These are phyloP conservation scores for Rhopalosiphum padi DNA, from an alignment of 1,140 invertebrate genomes.

Conservation along the genomic window DNA sequence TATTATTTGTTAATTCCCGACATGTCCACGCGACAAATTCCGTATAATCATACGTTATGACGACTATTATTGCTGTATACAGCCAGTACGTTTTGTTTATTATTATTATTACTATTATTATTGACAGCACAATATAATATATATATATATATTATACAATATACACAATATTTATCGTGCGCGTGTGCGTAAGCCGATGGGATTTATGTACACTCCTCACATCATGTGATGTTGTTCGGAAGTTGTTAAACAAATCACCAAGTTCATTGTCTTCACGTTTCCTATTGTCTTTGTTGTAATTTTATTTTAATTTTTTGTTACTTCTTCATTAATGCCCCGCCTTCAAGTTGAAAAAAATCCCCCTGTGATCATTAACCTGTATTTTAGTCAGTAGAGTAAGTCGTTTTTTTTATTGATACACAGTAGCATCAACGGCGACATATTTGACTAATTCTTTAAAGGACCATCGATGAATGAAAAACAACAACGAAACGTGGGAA, in stretches of 20 bases:
- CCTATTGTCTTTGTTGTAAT: constrained; percentile 45
- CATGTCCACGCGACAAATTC: constrained; percentile 50
- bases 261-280: constrained; percentile 56
- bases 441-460: not conserved
- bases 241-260: constrained; percentile 56
- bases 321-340: not conserved
- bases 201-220: constrained; percentile 54
- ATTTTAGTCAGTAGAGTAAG: not conserved
- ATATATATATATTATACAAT: not conserved
- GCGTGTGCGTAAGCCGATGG: not conserved
- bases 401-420: not conserved
- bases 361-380: constrained; percentile 40
- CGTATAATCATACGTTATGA: constrained; percentile 45
- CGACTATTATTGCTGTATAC: constrained; percentile 25
- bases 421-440: not conserved
- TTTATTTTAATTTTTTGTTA: constrained; percentile 14
- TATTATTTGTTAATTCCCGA: constrained; percentile 46
- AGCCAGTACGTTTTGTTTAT: constrained; percentile 15
- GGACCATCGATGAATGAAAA: not conserved
- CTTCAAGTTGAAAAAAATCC: constrained; percentile 32
- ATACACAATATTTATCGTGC: constrained; percentile 1
- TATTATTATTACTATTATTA: constrained; percentile 47
- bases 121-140: constrained; percentile 34
- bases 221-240: constrained; percentile 56
- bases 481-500: not conserved